phyloP scores from a whole-genome alignment of 2,113 vertebrate genomes.

The Hypocryptadius cinnamomeus region DNA sequence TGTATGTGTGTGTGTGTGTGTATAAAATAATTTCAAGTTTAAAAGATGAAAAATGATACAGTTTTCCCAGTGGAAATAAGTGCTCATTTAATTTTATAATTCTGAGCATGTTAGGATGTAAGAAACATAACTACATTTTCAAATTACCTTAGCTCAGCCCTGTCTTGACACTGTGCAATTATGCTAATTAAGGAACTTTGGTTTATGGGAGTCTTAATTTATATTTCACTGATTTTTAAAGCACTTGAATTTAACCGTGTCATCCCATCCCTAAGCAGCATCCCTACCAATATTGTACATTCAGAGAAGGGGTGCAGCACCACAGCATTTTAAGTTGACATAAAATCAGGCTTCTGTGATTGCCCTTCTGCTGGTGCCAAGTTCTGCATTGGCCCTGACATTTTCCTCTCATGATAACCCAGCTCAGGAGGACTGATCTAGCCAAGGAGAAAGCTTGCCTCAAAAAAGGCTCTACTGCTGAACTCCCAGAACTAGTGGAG shows the following conservation, averaged over 20 bases:
- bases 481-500: not conserved
- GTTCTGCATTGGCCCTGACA: not conserved
- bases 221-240: constrained; percentile 20
- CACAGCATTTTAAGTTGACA: not conserved
- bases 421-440: not conserved
- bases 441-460: not conserved
- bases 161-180: constrained; percentile 2
- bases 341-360: not conserved
- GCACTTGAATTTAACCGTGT: not conserved
- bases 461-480: not conserved
- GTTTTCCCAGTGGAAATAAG: not conserved
- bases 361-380: not conserved
- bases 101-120: not conserved
- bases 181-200: constrained; percentile 24
- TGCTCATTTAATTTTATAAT: not conserved
- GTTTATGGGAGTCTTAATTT: constrained; percentile 27
- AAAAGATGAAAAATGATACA: not conserved
- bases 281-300: not conserved
- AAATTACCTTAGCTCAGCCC: not conserved
- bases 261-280: not conserved
- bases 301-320: not conserved
- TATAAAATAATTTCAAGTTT: not conserved
- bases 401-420: not conserved
- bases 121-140: not conserved
- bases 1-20: too few species aligned